Percentiles rank a stretch among this genome's conserved stretches.
Evolutionary conservation across 2,113 vertebrate species (phyloP).

Genomic region (Siphamia tubifer): DNA sequence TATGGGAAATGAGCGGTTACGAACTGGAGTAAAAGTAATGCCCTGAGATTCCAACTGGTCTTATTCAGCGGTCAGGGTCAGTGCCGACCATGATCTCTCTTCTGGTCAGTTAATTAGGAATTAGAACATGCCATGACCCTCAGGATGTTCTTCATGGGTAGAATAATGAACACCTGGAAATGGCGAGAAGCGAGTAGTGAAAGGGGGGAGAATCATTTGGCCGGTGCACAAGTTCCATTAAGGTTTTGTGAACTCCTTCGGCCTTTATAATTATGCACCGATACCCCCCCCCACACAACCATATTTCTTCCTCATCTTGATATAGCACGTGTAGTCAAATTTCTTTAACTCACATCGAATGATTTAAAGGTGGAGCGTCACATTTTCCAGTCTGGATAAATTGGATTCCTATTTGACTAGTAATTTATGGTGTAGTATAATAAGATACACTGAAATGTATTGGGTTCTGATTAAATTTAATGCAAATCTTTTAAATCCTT

Average conservation of each 20-base stretch:
- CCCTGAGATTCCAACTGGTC: conserved; percentile 31
- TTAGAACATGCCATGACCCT: conserved; percentile 60
- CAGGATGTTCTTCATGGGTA: conserved; percentile 44
- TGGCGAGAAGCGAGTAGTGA: background rate
- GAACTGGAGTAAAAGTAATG: conserved; percentile 24
- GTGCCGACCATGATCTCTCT: conserved; percentile 44
- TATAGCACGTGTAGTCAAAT: background rate
- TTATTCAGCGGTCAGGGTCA: conserved; percentile 50
- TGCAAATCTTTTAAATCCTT: background rate
- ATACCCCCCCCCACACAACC: background rate
- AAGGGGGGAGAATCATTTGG: background rate
- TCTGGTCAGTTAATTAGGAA: conserved; percentile 68
- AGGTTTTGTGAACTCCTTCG: conserved; percentile 50
- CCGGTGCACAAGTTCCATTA: conserved; percentile 40
- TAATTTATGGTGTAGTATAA: conserved; percentile 11
- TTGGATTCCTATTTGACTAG: conserved; percentile 20
- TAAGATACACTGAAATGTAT: background rate
- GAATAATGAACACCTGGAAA: conserved; percentile 75
- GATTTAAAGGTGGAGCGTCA: background rate
- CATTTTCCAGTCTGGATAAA: background rate
- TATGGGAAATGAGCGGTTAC: background rate
- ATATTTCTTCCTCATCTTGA: background rate
- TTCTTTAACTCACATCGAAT: background rate
- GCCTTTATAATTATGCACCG: conserved; percentile 38
- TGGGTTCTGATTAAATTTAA: conserved; percentile 10